Base-by-base conservation (phyloP, 2,113 vertebrate genomes). In the Blennius ocellaris region DNA sequence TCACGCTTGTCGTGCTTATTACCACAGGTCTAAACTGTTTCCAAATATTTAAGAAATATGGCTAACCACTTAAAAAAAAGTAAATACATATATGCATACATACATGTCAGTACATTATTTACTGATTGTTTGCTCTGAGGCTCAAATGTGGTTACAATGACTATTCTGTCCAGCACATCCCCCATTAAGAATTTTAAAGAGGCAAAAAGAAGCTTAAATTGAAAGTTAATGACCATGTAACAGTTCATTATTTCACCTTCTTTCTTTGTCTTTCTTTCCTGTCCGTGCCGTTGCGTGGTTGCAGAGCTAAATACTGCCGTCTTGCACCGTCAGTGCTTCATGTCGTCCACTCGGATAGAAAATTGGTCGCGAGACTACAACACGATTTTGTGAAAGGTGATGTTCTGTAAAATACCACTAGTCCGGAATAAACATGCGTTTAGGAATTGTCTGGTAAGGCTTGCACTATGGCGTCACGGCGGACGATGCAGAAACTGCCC, bases 391-490 rank as follows among this genome's bases (percentile, higher is more conserved):
- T 82, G 59, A 87, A 74, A 68, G 73, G 75, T 71, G 54, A 76
- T 70, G 55, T 65, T 78, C 41, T 83, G 85, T 87, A 71, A 67
- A 74, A 76, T 83, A 76, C 69, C 69, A 76, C 78, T 73, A 52
- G 17, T 80, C 78, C 64, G 16, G 6, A 52, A 37, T 41, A 21
- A 17, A 40, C 44, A 45, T 51, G 14, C 10, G 17, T 73, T 69
- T 80, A 74, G 43, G 37, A 69, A 44, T 69, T 57, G 30, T 67
- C 36, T 81, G 45, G 53, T 70, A 72, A 16, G 47, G 70, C 58
- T 71, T 80, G 73, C 78, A 85, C 78, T 67, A 69, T 41, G 45
- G 57, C 67, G 72, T 84, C 69, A 43, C 74, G n/a, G 43, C 40
- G 59, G 41, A 77, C 8, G 52, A 78, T 76, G 69, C 85, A 81